Evolutionary conservation across 2,797 vertebrate species (phyloP).

Genomic region (Pogoniulus pusillus): DNA sequence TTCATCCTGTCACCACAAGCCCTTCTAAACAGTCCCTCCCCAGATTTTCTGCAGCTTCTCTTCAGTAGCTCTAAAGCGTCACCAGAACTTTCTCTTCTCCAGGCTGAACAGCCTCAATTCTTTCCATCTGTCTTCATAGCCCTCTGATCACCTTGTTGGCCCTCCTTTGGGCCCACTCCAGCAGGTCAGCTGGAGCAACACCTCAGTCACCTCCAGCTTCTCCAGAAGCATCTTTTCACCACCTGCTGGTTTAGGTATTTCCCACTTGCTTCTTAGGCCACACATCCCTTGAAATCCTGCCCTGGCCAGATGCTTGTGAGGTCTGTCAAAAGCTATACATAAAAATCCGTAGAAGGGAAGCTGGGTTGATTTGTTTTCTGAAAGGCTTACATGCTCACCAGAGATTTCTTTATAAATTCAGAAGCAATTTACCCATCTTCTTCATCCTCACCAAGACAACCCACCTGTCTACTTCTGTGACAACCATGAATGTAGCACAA

Average conservation of each 20-base stretch:
- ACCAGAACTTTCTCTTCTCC: too few species aligned
- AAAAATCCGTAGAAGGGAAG: background rate
- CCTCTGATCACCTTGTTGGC: too few species aligned
- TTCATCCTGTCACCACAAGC: too few species aligned
- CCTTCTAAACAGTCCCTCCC: too few species aligned
- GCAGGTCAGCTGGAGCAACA: background rate
- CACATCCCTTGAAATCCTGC: background rate
- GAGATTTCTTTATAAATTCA: background rate
- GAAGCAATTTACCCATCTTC: background rate
- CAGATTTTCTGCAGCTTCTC: too few species aligned
- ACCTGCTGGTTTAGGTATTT: background rate
- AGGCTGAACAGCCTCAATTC: too few species aligned
- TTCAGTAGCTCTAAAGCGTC: too few species aligned
- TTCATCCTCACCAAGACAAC: background rate
- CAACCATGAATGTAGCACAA: fast-evolving
- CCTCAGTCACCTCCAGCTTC: background rate
- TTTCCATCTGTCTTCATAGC: too few species aligned
- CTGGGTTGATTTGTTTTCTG: background rate
- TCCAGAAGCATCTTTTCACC: background rate
- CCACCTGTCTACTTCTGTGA: background rate
- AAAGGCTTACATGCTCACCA: fast-evolving
- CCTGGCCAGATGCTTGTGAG: background rate
- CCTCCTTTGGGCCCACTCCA: too few species aligned
- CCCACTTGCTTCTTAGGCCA: background rate
- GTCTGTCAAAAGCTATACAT: background rate